These are phyloP conservation scores for Pandemis cinnamomeana DNA, from an alignment of 2,888 invertebrate genomes.

Conservation along the genomic window DNA sequence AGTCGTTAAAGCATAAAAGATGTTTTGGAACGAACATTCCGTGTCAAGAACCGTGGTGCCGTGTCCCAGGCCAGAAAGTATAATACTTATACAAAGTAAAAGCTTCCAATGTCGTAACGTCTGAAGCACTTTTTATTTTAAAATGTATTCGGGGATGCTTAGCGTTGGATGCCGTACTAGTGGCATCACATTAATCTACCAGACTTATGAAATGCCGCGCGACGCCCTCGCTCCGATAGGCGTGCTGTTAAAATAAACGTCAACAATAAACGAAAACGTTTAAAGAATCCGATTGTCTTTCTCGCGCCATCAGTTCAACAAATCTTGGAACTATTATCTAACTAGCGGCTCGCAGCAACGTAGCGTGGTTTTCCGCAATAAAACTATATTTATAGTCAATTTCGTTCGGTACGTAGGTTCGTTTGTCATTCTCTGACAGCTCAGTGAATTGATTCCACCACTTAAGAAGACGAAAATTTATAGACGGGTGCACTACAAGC, in stretches of 20 bases:
- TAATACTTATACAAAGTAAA: slow-evolving; percentile 57
- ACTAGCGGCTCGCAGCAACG: slow-evolving; percentile 8
- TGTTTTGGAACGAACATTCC: slow-evolving; percentile 5
- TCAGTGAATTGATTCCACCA: slow-evolving; percentile 30
- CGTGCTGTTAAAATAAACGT: slow-evolving; percentile 40
- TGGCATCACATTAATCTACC: slow-evolving; percentile 57
- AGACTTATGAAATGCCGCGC: slow-evolving; percentile 59
- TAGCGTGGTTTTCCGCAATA: slow-evolving; percentile 31
- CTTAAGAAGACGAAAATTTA: slow-evolving; percentile 26
- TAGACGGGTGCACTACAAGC: slow-evolving; percentile 16
- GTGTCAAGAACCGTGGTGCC: slow-evolving; percentile 44
- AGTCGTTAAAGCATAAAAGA: slow-evolving; percentile 11
- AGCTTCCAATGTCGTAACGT: slow-evolving; percentile 56
- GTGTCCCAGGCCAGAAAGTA: slow-evolving; percentile 61
- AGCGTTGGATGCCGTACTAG: slow-evolving; percentile 52
- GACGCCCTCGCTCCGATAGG: slow-evolving; percentile 46
- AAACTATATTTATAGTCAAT: slow-evolving; percentile 38
- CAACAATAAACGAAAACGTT: slow-evolving; percentile 39
- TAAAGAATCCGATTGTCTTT: slow-evolving; percentile 37
- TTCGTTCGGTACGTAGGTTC: slow-evolving; percentile 22
- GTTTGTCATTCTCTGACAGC: slow-evolving; percentile 35
- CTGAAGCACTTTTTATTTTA: slow-evolving; percentile 59
- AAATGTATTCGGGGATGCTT: slow-evolving; percentile 67
- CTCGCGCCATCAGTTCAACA: slow-evolving; percentile 19
- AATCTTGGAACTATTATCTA: slow-evolving; percentile 21